Conservation (phyloP, 2,113 vertebrate species). For the Pampusana beccarii region DNA sequence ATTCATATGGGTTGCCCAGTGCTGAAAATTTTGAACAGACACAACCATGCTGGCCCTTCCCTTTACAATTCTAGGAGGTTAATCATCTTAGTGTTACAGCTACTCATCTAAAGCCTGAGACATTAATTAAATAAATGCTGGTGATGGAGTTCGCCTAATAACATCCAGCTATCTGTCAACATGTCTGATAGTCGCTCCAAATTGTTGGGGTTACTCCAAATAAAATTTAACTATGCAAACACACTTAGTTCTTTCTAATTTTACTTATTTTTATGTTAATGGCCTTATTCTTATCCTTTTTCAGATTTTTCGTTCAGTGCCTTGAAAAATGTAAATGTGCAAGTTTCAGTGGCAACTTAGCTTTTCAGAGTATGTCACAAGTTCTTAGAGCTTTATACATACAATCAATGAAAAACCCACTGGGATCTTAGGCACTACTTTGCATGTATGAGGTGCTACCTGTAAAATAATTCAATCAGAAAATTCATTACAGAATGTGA, state of each 20-base stretch:
- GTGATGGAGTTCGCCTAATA: background rate
- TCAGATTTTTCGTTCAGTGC: background rate
- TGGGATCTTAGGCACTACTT: background rate
- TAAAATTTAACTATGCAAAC: background rate
- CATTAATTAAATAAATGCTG: background rate
- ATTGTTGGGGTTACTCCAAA: background rate
- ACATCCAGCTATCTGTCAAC: background rate
- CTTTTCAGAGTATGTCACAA: background rate
- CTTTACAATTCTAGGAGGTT: background rate
- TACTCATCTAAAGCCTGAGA: background rate
- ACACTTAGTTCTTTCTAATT: background rate
- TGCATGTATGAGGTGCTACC: constrained; percentile 24
- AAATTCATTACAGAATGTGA: constrained; percentile 51
- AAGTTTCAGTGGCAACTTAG: background rate
- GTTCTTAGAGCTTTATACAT: background rate
- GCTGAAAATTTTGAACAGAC: background rate
- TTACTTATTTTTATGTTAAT: background rate
- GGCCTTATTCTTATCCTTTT: background rate
- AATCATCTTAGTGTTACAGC: background rate
- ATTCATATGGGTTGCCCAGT: background rate
- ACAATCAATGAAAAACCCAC: background rate
- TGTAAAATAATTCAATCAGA: constrained; percentile 39
- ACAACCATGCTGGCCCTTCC: background rate
- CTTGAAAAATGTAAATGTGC: background rate
- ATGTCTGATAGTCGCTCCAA: background rate